Conservation (phyloP, 2,113 vertebrate species). For the Rattus rattus region DNA sequence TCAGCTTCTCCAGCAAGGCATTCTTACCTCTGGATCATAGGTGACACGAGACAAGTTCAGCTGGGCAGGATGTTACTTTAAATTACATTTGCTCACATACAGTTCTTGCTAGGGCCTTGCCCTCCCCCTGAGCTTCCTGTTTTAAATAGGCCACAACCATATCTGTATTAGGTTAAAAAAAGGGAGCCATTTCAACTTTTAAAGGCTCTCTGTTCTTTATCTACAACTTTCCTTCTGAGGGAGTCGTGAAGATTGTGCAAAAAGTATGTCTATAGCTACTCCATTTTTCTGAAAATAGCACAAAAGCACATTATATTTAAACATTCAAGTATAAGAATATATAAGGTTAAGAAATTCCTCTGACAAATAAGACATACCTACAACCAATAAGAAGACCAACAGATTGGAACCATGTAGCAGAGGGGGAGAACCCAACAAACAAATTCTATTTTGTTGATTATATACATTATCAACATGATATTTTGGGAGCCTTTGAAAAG, state of each 20-base stretch:
- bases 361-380: not conserved
- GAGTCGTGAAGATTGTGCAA: conserved; percentile 39
- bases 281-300: conserved; percentile 45
- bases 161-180: conserved; percentile 51
- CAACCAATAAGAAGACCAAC: conserved; percentile 16
- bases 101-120: conserved; percentile 24
- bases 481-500: conserved; percentile 42
- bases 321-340: not conserved
- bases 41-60: not conserved
- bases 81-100: conserved; percentile 42
- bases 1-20: not conserved
- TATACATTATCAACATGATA: not conserved
- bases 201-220: conserved; percentile 50
- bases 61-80: conserved; percentile 64
- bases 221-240: conserved; percentile 60
- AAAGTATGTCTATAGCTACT: conserved; percentile 45
- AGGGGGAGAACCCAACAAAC: not conserved
- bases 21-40: conserved; percentile 29
- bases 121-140: conserved; percentile 2
- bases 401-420: conserved; percentile 27
- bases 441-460: conserved; percentile 1
- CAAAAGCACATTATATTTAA: conserved; percentile 53
- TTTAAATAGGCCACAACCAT: conserved; percentile 53
- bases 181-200: conserved; percentile 64
- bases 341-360: not conserved